phyloP scores from a whole-genome alignment of 2,888 invertebrate species.

The Limulus polyphemus region DNA sequence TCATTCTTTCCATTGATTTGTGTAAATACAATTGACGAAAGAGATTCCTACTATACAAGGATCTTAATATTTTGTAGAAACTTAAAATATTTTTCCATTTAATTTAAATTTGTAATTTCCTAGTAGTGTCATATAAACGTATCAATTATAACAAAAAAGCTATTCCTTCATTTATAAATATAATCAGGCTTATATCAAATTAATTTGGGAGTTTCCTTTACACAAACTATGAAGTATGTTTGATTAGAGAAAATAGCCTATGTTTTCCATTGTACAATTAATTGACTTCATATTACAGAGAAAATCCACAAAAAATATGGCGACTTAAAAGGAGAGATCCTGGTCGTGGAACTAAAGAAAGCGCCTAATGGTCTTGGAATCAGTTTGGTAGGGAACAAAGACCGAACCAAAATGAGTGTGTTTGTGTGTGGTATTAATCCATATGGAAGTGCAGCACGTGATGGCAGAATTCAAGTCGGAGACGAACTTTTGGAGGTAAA shows the following conservation, averaged over 20 bases:
- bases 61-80: too few relatives aligned
- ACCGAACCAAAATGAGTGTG: constrained; percentile 86
- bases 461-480: constrained; percentile 66
- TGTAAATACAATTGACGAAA: too few relatives aligned
- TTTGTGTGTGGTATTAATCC: constrained; percentile 93
- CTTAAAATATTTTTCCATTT: too few relatives aligned
- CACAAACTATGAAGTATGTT: too few relatives aligned
- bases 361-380: constrained; percentile 69
- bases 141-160: too few relatives aligned
- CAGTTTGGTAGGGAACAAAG: constrained; percentile 84
- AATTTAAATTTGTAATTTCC: too few relatives aligned
- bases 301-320: constrained; percentile 89
- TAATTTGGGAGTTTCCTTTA: too few relatives aligned
- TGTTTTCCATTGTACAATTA: constrained; percentile 8
- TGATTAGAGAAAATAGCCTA: not conserved
- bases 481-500: constrained; percentile 86
- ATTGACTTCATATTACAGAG: constrained; percentile 46
- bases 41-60: too few relatives aligned
- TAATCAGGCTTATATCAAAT: too few relatives aligned
- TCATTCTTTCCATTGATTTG: too few relatives aligned
- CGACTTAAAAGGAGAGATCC: constrained; percentile 50
- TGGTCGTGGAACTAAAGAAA: constrained; percentile 62
- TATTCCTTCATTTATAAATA: too few relatives aligned
- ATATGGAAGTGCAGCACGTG: constrained; percentile 60
- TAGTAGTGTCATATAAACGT: too few relatives aligned